Evolutionary conservation across 2,113 vertebrate genomes (phyloP), one percentile per base, ranked within the genome.

Genomic region (Petroica traversi): DNA sequence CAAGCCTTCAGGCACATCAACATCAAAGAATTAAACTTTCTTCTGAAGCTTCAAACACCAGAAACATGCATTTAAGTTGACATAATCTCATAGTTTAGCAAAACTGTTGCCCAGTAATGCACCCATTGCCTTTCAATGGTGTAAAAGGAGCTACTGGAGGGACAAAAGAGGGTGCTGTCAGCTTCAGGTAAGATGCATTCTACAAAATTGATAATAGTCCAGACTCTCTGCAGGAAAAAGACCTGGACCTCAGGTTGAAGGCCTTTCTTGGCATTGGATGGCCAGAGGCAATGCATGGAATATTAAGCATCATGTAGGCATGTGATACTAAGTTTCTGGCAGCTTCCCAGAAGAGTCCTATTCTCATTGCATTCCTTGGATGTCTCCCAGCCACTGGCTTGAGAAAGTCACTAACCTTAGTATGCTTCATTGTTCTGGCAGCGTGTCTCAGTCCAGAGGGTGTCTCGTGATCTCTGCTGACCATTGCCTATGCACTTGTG

Each of bases 311-410:
- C 6, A 14, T 52, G 77, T 82, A 94, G 76, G 59, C 94, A 95
- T 92, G 88, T 96, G 95, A 97, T 94, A 45, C 73, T 36, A 80
- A 85, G 59, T 48, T 69, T 5, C 82, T 97, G 95, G 95, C 96
- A 95, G 61, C 76, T 91, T 80, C 92, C 85, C 96, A 96, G 86
- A 52, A 63, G 77, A 92, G 61, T 94, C 88, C 90, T 96, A 91
- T 96, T 97, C 94, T 91, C 93, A 92, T 57, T 91, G 75, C 92
- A 97, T 97, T 97, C 95, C 71, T 95, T 96, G 95, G 96, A 97
- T 95, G 41, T 97, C 85, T 95, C 94, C 92, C 96, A 97, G 91
- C 74, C 24, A 36, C 77, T 95, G 88, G 88, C 92, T 93, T 95
- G 94, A 96, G 96, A 97, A 96, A 96, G 89, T 84, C 95, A 74